Evolutionary conservation across 2,797 vertebrate genomes (phyloP).

Genomic region (Melanotaenia maccullochi): DNA sequence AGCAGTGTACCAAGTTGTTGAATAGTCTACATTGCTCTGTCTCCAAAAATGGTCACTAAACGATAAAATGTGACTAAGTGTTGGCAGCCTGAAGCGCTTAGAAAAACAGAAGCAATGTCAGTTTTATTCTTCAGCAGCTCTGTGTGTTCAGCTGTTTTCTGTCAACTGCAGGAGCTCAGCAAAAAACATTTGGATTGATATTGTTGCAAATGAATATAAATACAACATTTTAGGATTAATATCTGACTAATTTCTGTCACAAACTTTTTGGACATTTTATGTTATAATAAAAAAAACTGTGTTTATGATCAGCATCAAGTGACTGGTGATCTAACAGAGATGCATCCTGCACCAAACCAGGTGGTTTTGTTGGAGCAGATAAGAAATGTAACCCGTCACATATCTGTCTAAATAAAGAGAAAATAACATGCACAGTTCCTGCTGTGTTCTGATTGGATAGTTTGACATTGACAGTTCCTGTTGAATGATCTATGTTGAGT

Average conservation of each 20-base stretch:
- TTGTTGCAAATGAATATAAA: not conserved
- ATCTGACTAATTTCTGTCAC: not conserved
- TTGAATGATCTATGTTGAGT: conserved; percentile 16
- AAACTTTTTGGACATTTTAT: not conserved
- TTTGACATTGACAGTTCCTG: not conserved
- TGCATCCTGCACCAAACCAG: not conserved
- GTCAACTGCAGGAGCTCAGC: not conserved
- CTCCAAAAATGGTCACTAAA: too few species aligned
- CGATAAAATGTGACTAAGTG: too few species aligned
- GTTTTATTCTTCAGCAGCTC: not conserved
- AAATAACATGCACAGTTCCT: not conserved
- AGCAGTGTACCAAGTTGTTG: too few species aligned
- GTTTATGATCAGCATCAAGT: too few species aligned
- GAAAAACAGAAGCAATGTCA: too few species aligned
- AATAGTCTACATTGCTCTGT: too few species aligned
- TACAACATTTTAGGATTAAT: too few species aligned
- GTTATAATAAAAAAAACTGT: not conserved
- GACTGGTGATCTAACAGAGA: not conserved
- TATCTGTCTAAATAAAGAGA: not conserved
- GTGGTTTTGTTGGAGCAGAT: not conserved
- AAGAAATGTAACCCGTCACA: not conserved
- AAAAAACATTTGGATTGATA: not conserved
- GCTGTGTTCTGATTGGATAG: conserved; percentile 3
- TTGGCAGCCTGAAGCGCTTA: too few species aligned
- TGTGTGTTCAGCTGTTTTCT: not conserved